phyloP scores from a whole-genome alignment of 2,888 invertebrate genomes.

The Heliconius hortense region DNA sequence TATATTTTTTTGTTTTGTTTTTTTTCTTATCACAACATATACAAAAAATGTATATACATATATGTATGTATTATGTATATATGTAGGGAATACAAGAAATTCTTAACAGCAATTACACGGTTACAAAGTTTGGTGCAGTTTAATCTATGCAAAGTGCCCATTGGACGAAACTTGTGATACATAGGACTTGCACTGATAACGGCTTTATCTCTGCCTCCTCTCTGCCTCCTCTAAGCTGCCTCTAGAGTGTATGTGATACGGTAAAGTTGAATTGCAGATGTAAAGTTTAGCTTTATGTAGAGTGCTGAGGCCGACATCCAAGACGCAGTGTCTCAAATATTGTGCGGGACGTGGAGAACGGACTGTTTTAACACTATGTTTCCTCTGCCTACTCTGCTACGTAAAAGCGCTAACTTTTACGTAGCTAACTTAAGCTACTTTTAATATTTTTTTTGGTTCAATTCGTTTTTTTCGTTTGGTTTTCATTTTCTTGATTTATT shows the following conservation, averaged over 20 bases:
- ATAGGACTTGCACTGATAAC: neutral
- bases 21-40: too few species aligned
- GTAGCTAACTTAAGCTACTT: too few species aligned
- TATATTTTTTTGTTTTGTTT: too few species aligned
- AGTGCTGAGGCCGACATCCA: too few species aligned
- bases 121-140: neutral
- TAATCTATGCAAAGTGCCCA: constrained; percentile 6
- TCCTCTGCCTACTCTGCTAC: too few species aligned
- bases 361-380: too few species aligned
- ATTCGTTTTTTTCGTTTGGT: too few species aligned
- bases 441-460: too few species aligned
- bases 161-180: constrained; percentile 2
- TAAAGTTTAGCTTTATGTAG: neutral
- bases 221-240: neutral
- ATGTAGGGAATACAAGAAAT: neutral
- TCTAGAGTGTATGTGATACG: neutral
- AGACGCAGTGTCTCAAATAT: too few species aligned
- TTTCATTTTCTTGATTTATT: too few species aligned
- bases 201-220: neutral
- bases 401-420: too few species aligned
- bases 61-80: neutral
- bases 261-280: neutral
- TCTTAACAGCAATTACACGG: neutral
- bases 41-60: neutral
- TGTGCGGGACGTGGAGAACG: too few species aligned